Percentiles rank a stretch among this genome's conserved stretches.
These are phyloP conservation scores for Agrochola lota DNA, from an alignment of 2,888 invertebrate genomes.

Conservation along the genomic window DNA sequence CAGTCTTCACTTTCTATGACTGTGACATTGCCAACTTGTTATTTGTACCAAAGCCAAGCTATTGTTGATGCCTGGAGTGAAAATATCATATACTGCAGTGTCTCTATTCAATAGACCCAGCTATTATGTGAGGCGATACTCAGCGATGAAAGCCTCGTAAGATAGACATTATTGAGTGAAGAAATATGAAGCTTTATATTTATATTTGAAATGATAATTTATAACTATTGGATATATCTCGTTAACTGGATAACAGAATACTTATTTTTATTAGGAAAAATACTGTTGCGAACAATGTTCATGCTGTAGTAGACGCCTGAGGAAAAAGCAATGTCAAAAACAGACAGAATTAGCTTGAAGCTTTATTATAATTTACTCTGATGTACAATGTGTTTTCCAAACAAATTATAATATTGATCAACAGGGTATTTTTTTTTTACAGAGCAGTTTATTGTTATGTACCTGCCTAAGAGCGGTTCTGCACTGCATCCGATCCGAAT, in stretches of 20 bases:
- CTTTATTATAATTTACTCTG: not conserved
- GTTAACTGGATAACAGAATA: not conserved
- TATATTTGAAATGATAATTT: not conserved
- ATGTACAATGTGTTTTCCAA: not conserved
- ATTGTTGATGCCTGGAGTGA: constrained; percentile 57
- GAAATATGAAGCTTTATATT: not conserved
- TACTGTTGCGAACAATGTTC: not conserved
- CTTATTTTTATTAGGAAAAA: not conserved
- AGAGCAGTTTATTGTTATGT: not conserved
- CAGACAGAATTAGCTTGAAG: not conserved
- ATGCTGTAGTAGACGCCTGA: not conserved
- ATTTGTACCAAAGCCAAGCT: constrained; percentile 63
- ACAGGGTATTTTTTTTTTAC: not conserved
- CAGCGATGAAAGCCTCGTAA: constrained; percentile 4
- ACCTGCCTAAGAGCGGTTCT: not conserved
- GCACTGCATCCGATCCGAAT: not conserved
- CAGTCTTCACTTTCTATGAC: constrained; percentile 86
- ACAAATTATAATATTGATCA: not conserved
- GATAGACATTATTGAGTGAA: not conserved
- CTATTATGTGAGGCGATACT: constrained; percentile 12
- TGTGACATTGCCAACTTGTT: constrained; percentile 75
- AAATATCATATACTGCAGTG: constrained; percentile 52
- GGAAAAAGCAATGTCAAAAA: not conserved
- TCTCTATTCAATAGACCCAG: constrained; percentile 33
- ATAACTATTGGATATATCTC: not conserved